phyloP scores from a whole-genome alignment of 1,140 invertebrate genomes.

The Aphelinus certus region DNA sequence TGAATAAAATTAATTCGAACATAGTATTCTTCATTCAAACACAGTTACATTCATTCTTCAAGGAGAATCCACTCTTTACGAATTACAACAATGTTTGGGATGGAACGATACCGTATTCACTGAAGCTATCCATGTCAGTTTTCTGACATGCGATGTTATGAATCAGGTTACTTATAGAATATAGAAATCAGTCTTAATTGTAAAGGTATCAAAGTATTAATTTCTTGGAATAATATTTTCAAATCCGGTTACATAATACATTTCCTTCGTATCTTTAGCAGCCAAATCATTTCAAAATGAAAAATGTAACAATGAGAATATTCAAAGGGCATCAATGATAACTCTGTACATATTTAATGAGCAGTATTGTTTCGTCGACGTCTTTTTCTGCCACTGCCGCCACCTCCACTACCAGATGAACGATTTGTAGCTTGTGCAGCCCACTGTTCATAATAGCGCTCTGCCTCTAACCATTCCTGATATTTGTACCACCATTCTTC shows the following conservation, averaged over 20 bases:
- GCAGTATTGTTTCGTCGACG: slow-evolving; percentile 58
- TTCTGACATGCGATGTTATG: too few relatives aligned
- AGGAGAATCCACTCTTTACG: too few relatives aligned
- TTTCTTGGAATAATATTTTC: background rate
- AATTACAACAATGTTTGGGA: too few relatives aligned
- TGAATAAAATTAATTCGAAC: too few relatives aligned
- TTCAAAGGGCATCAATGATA: slow-evolving; percentile 6
- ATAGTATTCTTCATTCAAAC: too few relatives aligned
- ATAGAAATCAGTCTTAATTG: too few relatives aligned
- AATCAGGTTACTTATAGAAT: too few relatives aligned
- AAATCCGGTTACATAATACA: background rate
- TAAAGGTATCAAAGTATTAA: too few relatives aligned
- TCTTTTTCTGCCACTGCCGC: slow-evolving; percentile 53
- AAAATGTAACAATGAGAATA: slow-evolving; percentile 26
- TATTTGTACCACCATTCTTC: slow-evolving; percentile 95
- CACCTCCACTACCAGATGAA: slow-evolving; percentile 47
- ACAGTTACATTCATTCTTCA: too few relatives aligned
- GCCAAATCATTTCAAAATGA: slow-evolving; percentile 6
- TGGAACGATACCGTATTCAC: too few relatives aligned
- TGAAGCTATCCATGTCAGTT: too few relatives aligned
- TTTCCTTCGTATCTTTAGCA: background rate
- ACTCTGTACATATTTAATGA: slow-evolving; percentile 47
- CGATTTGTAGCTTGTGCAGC: slow-evolving; percentile 64
- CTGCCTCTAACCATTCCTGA: slow-evolving; percentile 88
- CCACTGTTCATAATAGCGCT: slow-evolving; percentile 83